These are phyloP conservation scores for Delphinus delphis DNA, from an alignment of 2,113 vertebrate species.

Conservation along the genomic window DNA sequence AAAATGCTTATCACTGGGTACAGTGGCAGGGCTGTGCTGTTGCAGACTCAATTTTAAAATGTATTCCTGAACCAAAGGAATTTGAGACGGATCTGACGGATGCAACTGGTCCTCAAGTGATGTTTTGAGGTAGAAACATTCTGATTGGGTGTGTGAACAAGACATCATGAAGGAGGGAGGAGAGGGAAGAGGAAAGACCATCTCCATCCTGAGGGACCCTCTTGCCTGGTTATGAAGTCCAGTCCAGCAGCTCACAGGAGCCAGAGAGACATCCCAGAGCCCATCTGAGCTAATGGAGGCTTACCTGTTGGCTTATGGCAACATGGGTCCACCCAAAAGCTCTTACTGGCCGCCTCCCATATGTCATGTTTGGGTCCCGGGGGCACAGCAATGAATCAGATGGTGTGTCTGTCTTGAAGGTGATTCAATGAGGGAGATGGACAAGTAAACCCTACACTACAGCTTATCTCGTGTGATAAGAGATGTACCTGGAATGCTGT, in stretches of 20 bases:
- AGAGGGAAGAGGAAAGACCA: neutral
- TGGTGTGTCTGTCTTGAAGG: neutral
- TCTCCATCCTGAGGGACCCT: neutral
- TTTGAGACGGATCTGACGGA: neutral
- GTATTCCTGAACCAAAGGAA: neutral
- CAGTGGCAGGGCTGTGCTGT: neutral
- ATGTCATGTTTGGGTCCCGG: neutral
- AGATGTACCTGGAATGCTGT: neutral
- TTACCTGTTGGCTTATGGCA: neutral
- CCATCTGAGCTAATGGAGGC: neutral
- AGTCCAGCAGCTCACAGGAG: neutral
- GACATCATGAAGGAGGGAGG: neutral
- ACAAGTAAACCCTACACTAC: neutral
- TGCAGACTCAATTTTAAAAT: neutral
- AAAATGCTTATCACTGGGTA: neutral
- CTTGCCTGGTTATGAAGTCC: neutral
- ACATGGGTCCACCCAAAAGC: neutral
- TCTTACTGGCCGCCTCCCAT: neutral
- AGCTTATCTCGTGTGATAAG: neutral
- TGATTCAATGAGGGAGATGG: neutral
- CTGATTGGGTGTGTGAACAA: neutral
- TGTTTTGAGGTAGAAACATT: neutral
- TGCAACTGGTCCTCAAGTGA: neutral
- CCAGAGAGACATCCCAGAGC: neutral
- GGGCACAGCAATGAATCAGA: neutral